phyloP scores from a whole-genome alignment of 1,140 invertebrate species.

The Diorhabda elongata region DNA sequence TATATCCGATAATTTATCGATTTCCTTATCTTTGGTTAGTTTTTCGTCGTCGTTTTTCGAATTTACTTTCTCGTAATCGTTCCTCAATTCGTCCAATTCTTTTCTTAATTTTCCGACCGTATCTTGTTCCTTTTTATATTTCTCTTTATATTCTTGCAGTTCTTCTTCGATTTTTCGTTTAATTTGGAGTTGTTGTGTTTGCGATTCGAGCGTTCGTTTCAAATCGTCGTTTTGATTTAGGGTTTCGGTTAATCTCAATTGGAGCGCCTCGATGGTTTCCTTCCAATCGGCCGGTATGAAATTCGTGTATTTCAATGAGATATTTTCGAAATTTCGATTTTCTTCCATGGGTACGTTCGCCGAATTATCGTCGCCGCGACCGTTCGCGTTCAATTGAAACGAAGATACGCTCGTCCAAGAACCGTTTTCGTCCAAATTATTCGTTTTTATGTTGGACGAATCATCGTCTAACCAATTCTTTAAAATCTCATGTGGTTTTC shows the following conservation, averaged over 20 bases:
- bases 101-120: constrained; percentile 8
- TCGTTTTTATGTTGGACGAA: neutral
- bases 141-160: constrained; percentile 13
- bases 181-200: constrained; percentile 7
- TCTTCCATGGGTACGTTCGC: neutral
- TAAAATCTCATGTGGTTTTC: constrained; percentile 33
- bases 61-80: constrained; percentile 14
- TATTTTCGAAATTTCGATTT: neutral
- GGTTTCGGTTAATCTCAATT: constrained; percentile 31
- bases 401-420: constrained; percentile 26
- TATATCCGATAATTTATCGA: constrained; percentile 25
- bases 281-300: constrained; percentile 31
- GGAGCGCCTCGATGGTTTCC: constrained; percentile 28
- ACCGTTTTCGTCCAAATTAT: constrained; percentile 12
- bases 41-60: constrained; percentile 12
- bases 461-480: neutral
- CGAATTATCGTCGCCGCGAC: constrained; percentile 1
- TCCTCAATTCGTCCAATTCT: constrained; percentile 14
- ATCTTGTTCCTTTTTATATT: constrained; percentile 16
- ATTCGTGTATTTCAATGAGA: constrained; percentile 22
- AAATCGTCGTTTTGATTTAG: constrained; percentile 31
- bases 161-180: constrained; percentile 5
- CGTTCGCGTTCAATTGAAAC: constrained; percentile 6
- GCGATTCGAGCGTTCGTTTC: constrained; percentile 20
- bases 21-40: constrained; percentile 27